Base-by-base conservation (phyloP, 2,797 vertebrate genomes). In the Taenioides sp. region DNA sequence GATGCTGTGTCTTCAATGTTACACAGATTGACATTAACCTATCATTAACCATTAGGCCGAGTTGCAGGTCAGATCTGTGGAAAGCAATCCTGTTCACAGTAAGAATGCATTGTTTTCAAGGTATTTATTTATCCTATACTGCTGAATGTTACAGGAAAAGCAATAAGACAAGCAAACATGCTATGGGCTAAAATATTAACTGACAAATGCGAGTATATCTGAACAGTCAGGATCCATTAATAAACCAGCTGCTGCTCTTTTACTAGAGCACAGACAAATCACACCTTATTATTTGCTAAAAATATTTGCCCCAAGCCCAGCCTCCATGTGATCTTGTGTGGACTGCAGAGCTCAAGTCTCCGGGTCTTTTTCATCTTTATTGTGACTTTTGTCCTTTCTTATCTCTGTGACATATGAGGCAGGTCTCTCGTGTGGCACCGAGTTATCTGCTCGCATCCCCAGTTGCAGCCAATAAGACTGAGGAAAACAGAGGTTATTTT, bases 351-450 rank as follows among this genome's bases (percentile, higher is more conserved):
- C 72, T 59, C 67, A 28, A 16, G 63, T 34, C 76, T 70, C 61
- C 6, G 37, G 57, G 71, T 71, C 67, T 76, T 75, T 66, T 83
- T 73, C 59, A 65, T 77, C 68, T 80, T 81, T 73, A 77, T 50
- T 68, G 59, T 70, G 67, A 84, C 67, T 78, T 85, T 79, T 86
- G 67, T 84, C 62, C 74, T 78, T 57, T 76, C 70, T 84, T 84
- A 84, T 88, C 77, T 85, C 74, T 28, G 71, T 87, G 84, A 87
- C 85, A 82, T 87, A 81, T 71, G 67, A 79, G 64, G 73, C 72
- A 73, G 69, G 67, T 65, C 55, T 82, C 79, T 77, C 80, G 64
- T 74, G 77, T 79, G 78, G 65, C 75, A 65, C 69, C 7, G 65
- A 34, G 80, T 79, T 69, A 69, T 62, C 64, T 74, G 28, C 75